phyloP scores from a whole-genome alignment of 2,113 vertebrate species.

The Oophaga pumilio region DNA sequence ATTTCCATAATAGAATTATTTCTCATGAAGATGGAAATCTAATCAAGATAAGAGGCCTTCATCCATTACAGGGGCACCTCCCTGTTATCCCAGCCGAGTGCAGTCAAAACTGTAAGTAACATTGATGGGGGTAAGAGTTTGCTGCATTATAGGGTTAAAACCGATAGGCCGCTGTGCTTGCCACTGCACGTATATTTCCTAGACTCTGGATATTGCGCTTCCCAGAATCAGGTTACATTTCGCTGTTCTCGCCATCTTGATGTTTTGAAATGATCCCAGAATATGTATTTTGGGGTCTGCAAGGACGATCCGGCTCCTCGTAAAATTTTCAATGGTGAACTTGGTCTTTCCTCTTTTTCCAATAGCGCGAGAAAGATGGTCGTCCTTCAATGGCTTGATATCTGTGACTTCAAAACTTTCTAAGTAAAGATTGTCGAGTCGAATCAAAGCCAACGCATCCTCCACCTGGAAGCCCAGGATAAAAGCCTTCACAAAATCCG shows the following conservation, averaged over 20 bases:
- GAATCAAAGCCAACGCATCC: conserved; percentile 93
- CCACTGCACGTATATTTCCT: conserved; percentile 95
- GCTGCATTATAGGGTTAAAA: conserved; percentile 77
- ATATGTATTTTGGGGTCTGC: conserved; percentile 92
- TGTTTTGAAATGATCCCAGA: conserved; percentile 97
- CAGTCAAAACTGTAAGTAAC: background rate
- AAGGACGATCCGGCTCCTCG: conserved; percentile 92
- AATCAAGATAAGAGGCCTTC: too few species aligned
- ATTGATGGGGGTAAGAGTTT: background rate
- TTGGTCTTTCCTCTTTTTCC: conserved; percentile 98
- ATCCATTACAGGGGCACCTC: background rate
- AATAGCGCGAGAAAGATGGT: conserved; percentile 93
- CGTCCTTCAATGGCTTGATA: conserved; percentile 95
- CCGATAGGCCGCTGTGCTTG: conserved; percentile 88
- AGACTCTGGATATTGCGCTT: conserved; percentile 97
- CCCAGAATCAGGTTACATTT: conserved; percentile 97
- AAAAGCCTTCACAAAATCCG: conserved; percentile 95
- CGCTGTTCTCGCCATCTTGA: conserved; percentile 96
- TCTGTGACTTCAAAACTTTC: conserved; percentile 97
- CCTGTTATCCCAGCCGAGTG: background rate
- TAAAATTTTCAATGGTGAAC: conserved; percentile 98
- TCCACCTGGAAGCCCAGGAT: conserved; percentile 96
- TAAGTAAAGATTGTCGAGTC: conserved; percentile 93
- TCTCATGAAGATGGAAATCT: background rate
- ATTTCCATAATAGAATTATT: too few species aligned